Conservation (phyloP, 2,113 vertebrate genomes). For the Chlamydotis undulata region DNA sequence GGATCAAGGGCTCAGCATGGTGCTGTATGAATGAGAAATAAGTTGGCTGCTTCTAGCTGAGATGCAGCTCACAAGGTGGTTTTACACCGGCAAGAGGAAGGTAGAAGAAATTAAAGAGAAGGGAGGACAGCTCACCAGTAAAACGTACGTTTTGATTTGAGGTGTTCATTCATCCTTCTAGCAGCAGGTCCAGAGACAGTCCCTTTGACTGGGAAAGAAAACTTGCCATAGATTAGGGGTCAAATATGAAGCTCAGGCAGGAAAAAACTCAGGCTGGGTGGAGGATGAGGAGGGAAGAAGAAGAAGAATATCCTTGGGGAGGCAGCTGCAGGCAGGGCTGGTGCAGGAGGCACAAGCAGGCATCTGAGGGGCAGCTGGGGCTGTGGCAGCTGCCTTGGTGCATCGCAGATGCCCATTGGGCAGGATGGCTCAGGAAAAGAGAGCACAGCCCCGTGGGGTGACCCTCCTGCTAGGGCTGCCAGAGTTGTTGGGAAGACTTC, state of each 20-base stretch:
- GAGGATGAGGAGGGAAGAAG: background rate
- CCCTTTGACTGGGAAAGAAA: background rate
- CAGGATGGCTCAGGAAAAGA: background rate
- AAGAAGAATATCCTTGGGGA: background rate
- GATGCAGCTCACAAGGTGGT: background rate
- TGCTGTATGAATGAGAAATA: background rate
- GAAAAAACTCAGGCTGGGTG: background rate
- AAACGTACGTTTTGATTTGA: background rate
- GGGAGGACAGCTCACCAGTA: background rate
- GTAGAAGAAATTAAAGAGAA: background rate
- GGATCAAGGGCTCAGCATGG: no score
- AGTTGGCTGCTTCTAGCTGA: background rate
- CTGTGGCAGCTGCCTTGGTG: background rate
- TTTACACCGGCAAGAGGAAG: background rate
- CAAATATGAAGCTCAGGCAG: background rate
- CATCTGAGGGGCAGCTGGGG: fast-evolving
- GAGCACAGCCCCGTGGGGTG: fast-evolving
- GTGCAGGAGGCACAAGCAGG: background rate
- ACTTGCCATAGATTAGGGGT: background rate
- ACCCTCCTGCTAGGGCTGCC: background rate
- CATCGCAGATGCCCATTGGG: background rate
- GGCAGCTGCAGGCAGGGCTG: background rate
- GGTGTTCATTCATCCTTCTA: background rate
- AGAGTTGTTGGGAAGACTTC: background rate
- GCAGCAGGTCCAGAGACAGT: background rate